These are phyloP conservation scores for Myrmophylax atrothorax DNA, from an alignment of 2,113 vertebrate genomes.

Conservation along the genomic window DNA sequence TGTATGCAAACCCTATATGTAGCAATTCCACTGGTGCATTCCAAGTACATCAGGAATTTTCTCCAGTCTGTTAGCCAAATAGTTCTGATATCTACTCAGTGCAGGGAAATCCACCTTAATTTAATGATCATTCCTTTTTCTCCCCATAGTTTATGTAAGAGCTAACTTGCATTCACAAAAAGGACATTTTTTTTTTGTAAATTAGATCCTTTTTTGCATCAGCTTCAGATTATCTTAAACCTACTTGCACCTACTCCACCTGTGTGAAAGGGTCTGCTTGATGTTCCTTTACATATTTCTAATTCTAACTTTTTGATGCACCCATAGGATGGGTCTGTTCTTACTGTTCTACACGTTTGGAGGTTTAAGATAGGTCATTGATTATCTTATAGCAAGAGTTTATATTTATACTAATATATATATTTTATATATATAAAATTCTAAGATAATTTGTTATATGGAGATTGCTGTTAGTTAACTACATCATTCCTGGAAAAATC, in stretches of 20 bases:
- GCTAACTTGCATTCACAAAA: neutral
- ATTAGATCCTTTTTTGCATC: neutral
- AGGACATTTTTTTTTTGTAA: neutral
- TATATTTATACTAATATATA: neutral
- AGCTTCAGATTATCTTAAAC: neutral
- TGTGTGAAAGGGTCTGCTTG: neutral
- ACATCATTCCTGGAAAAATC: neutral
- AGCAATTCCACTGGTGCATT: neutral
- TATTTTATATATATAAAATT: neutral
- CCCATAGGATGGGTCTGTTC: neutral
- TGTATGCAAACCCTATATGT: neutral
- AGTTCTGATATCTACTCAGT: neutral
- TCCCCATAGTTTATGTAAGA: neutral
- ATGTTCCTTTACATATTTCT: neutral
- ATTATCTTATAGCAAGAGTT: neutral
- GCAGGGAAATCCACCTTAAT: neutral
- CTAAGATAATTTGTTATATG: neutral
- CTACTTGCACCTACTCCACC: neutral
- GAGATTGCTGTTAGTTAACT: neutral
- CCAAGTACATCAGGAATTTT: neutral
- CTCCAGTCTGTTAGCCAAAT: neutral
- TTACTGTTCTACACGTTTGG: neutral
- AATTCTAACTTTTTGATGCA: neutral
- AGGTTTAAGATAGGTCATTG: neutral
- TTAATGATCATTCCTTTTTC: neutral